Conservation (phyloP, 2,113 vertebrate species). For the Speoplatyrhinus poulsoni region DNA sequence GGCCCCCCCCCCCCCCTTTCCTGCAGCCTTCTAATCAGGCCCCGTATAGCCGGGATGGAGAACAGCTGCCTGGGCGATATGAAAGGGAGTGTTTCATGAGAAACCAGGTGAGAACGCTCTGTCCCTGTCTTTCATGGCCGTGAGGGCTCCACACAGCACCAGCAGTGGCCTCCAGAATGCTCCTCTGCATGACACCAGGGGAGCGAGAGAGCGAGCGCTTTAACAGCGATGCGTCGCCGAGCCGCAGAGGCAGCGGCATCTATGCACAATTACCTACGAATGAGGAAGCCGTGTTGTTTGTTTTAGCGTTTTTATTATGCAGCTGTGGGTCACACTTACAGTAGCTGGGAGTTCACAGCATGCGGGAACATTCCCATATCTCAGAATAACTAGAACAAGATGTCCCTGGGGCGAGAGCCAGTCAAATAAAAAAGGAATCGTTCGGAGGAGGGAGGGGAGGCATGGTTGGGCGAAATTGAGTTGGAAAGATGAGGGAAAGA, state of each 20-base stretch:
- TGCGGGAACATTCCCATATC: conserved; percentile 32
- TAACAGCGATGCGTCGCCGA: not conserved
- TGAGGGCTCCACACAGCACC: conserved; percentile 13
- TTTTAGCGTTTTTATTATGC: not conserved
- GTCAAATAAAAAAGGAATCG: conserved; percentile 29
- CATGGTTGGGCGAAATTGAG: conserved; percentile 54
- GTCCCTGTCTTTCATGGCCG: conserved; percentile 31
- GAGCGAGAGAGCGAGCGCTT: not conserved
- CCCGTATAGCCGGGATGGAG: conserved; percentile 32
- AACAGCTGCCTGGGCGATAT: conserved; percentile 57
- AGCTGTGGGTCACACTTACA: conserved; percentile 27
- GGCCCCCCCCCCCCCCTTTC: conserved; percentile 20
- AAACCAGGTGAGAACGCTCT: conserved; percentile 70
- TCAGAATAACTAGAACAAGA: conserved; percentile 51
- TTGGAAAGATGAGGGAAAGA: conserved; percentile 67
- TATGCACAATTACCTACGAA: not conserved
- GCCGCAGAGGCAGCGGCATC: not conserved
- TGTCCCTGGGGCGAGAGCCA: conserved; percentile 40
- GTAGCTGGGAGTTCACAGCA: conserved; percentile 43
- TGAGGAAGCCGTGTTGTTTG: not conserved
- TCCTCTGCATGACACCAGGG: not conserved
- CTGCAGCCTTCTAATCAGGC: conserved; percentile 56
- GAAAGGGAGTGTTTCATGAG: conserved; percentile 58
- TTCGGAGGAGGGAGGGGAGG: conserved; percentile 23
- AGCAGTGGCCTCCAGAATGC: conserved; percentile 17